phyloP scores from a whole-genome alignment of 2,113 vertebrate species.

The Psilopogon haemacephalus region DNA sequence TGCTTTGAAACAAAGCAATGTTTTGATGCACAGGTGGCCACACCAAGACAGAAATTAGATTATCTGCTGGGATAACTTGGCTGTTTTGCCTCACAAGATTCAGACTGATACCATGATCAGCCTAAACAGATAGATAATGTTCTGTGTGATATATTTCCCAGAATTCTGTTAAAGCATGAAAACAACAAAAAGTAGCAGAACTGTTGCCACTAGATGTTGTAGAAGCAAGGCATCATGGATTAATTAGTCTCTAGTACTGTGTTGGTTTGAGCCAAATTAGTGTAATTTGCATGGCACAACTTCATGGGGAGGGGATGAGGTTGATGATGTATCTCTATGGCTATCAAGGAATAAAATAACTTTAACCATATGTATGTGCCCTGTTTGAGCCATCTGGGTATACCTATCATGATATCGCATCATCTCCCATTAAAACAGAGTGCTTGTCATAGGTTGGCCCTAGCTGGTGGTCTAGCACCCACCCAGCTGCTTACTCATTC shows the following conservation, averaged over 20 bases:
- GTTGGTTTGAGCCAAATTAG: not conserved
- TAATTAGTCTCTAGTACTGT: not conserved
- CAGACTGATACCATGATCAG: not conserved
- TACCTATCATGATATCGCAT: not conserved
- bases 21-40: not conserved
- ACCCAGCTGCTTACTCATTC: not conserved
- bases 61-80: not conserved
- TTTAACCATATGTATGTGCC: not conserved
- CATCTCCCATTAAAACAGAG: not conserved
- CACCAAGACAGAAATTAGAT: not conserved
- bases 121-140: not conserved
- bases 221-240: not conserved
- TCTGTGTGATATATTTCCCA: not conserved
- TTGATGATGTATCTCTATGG: not conserved
- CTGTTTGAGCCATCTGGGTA: not conserved
- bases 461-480: not conserved
- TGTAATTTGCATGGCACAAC: not conserved
- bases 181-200: not conserved
- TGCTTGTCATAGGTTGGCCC: not conserved
- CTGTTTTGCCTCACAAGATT: not conserved
- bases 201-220: not conserved
- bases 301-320: no score
- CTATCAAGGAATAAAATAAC: not conserved
- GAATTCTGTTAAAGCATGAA: not conserved
- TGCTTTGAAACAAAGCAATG: not conserved